Evolutionary conservation across 2,888 invertebrate genomes (phyloP).

Genomic region (Helicoverpa assulta): DNA sequence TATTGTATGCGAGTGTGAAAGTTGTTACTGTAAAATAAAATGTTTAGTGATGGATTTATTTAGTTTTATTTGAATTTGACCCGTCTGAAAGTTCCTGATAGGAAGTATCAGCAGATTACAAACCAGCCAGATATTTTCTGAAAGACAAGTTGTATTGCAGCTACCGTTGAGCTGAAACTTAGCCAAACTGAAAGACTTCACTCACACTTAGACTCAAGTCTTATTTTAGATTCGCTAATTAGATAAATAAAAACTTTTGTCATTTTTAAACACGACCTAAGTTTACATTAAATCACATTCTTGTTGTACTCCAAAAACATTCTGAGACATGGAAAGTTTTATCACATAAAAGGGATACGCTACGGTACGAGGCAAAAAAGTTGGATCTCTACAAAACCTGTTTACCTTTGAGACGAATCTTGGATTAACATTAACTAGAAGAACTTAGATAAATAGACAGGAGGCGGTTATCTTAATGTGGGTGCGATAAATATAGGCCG

Average conservation of each 20-base stretch:
- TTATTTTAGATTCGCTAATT: no score
- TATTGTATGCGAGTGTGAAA: conserved; percentile 82
- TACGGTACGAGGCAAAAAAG: not conserved
- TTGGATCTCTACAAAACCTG: conserved; percentile 18
- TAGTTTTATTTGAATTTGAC: conserved; percentile 37
- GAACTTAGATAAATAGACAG: conserved; percentile 15
- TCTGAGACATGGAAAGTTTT: not conserved
- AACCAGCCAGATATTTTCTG: no score
- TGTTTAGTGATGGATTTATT: conserved; percentile 72
- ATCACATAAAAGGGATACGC: not conserved
- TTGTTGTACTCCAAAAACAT: not conserved
- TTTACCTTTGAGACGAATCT: conserved; percentile 7
- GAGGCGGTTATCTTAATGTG: conserved; percentile 16
- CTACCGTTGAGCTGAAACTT: no score
- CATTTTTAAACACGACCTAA: not conserved
- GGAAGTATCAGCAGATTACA: no score
- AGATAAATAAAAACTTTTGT: no score
- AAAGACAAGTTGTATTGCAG: no score
- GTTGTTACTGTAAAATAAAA: conserved; percentile 83
- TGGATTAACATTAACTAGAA: conserved; percentile 18
- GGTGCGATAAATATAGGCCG: conserved; percentile 14
- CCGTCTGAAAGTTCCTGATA: no score
- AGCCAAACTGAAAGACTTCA: no score
- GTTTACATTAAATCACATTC: not conserved
- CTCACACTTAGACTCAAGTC: no score